Base-by-base conservation (phyloP, 2,888 invertebrate species). In the Scaptomyza flava region DNA sequence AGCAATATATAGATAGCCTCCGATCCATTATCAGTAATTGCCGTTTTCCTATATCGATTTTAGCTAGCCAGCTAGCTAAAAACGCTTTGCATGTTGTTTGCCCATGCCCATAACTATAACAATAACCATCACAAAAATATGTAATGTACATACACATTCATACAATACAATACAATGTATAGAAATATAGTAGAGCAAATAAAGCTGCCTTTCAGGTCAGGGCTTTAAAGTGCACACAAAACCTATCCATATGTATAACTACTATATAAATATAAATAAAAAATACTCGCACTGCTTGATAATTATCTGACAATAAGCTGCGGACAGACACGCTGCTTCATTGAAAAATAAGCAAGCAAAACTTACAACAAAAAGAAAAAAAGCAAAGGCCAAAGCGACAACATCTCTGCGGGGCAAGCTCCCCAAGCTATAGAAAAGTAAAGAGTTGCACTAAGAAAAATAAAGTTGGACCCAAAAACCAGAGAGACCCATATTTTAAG, bases 281-380 rank as follows among this genome's bases (percentile, higher is more conserved):
- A 34, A 63, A 57, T 60, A 67, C 58, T 76, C 60, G 57, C 64
- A 70, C 68, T 76, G 68, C 36, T 84, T 81, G 73, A 81, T 87
- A 82, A 87, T 84, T 87, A 82, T 84, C 87, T 76, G 79, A 78
- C 87, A 85, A 81, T 86, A 83, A 84, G 85, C 71, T 41, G 41
- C 38, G 50, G 54, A 53, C 59, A 54, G 54, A 53, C 59, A 54
- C 53, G 54, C 17, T 41, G 61, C 17, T 60, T 65, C 74, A 73
- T 67, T 77, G 73, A 66, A 68, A 41, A 70, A 63, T 47, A 53
- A 58, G 48, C 48, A 67, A 59, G 58, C 47, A 48, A 47, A 62
- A 52, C 46, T 14, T 14, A 7, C 8, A 63, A 72, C 23, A 27
- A 41, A 46, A 61, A 57, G 46, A 38, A 58, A 48, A 48, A 20